These are phyloP conservation scores for Pachyramphus minor DNA, from an alignment of 2,113 vertebrate species.

Conservation along the genomic window DNA sequence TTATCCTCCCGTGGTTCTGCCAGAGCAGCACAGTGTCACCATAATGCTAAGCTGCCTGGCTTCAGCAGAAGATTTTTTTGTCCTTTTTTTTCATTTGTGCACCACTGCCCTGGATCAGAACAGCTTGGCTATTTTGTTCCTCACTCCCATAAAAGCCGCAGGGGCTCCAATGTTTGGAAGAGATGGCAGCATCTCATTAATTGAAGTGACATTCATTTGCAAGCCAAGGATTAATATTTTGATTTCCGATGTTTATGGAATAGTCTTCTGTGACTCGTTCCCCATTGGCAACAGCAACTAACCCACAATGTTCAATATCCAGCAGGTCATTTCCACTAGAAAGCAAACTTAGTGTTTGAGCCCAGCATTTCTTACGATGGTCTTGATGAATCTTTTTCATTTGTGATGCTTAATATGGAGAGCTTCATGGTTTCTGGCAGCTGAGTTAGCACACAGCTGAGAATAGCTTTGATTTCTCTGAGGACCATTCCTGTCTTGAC, in stretches of 20 bases:
- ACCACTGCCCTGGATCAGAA: not conserved
- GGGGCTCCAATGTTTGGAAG: not conserved
- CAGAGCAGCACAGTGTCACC: not conserved
- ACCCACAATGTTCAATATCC: not conserved
- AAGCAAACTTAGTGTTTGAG: not conserved
- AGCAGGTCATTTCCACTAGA: not conserved
- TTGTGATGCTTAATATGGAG: not conserved
- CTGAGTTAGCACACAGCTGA: not conserved
- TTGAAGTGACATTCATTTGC: not conserved
- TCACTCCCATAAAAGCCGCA: not conserved
- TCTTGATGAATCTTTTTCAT: not conserved
- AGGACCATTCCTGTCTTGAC: not conserved
- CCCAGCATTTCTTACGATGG: not conserved
- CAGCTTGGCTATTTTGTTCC: not conserved
- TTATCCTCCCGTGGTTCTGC: not conserved
- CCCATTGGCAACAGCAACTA: not conserved
- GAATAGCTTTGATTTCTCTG: not conserved
- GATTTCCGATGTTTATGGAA: not conserved
- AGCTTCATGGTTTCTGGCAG: not conserved
- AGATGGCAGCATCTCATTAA: not conserved
- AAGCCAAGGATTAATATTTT: not conserved
- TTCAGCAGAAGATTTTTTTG: not conserved
- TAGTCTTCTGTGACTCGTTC: not conserved
- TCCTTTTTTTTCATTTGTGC: not conserved
- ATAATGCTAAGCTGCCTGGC: not conserved